phyloP scores from a whole-genome alignment of 2,797 vertebrate species.

The Anableps anableps region DNA sequence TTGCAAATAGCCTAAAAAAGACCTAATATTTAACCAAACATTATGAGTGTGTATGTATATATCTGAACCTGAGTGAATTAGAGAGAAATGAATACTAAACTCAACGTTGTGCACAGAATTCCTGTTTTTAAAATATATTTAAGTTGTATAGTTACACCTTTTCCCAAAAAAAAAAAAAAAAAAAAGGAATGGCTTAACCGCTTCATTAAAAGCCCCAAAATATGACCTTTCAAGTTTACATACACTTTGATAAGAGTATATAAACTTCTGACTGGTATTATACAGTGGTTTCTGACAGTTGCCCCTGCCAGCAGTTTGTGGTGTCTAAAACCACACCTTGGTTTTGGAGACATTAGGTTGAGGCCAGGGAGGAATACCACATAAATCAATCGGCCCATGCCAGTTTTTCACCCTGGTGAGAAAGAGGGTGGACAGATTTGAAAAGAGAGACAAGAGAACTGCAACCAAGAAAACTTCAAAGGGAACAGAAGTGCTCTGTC shows the following conservation, averaged over 20 bases:
- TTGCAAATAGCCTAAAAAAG: background rate
- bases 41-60: background rate
- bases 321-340: conserved; percentile 67
- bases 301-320: conserved; percentile 15
- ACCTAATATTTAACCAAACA: background rate
- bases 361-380: conserved; percentile 50
- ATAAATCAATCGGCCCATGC: conserved; percentile 72
- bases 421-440: conserved; percentile 56
- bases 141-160: too few relatives aligned
- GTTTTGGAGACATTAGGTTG: conserved; percentile 37
- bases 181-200: too few relatives aligned
- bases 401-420: conserved; percentile 72
- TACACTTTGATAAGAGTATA: background rate
- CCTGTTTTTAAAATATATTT: too few relatives aligned
- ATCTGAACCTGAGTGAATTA: background rate
- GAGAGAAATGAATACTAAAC: background rate
- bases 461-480: conserved; percentile 15
- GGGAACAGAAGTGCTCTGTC: background rate
- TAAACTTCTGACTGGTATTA: background rate
- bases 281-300: background rate
- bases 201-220: background rate
- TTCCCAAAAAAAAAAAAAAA: too few relatives aligned
- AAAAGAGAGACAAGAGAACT: conserved; percentile 28
- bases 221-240: background rate
- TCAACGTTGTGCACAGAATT: background rate